phyloP scores from a whole-genome alignment of 2,113 vertebrate genomes.

The Sisor rabdophorus region DNA sequence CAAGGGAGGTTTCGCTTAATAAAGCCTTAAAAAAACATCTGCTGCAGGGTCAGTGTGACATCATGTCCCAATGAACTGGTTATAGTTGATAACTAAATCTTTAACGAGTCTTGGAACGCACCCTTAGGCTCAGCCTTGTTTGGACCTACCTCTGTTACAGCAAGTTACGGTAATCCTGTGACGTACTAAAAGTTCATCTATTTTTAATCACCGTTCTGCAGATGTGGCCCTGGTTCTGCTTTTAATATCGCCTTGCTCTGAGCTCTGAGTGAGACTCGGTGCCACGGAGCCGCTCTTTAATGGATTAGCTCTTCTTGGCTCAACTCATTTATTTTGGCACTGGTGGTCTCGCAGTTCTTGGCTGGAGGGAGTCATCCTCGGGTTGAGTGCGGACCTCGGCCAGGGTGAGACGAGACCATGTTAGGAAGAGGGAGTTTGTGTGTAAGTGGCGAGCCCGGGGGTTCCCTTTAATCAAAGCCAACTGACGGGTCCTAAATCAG shows the following conservation, averaged over 20 bases:
- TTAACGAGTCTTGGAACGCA: background rate
- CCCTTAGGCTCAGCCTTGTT: background rate
- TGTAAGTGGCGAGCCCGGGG: slow-evolving; percentile 25
- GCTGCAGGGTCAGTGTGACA: background rate
- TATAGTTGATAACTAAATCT: background rate
- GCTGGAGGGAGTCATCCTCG: slow-evolving; percentile 36
- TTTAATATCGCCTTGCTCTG: slow-evolving; percentile 33
- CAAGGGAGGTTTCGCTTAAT: background rate
- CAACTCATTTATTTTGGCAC: slow-evolving; percentile 50
- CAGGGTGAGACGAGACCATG: slow-evolving; percentile 36
- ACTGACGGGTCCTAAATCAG: slow-evolving; percentile 35
- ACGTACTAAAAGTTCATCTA: slow-evolving; percentile 30
- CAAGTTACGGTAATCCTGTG: slow-evolving; percentile 1
- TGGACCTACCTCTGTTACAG: background rate
- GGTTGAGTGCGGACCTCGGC: slow-evolving; percentile 39
- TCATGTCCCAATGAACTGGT: background rate
- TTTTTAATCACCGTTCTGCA: slow-evolving; percentile 37
- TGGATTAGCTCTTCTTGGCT: slow-evolving; percentile 47
- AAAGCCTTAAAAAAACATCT: background rate
- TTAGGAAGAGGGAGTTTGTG: slow-evolving; percentile 33
- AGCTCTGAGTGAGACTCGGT: slow-evolving; percentile 38
- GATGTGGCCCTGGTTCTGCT: slow-evolving; percentile 18
- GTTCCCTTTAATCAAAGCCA: slow-evolving; percentile 48
- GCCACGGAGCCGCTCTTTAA: slow-evolving; percentile 38
- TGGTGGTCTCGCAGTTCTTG: slow-evolving; percentile 30